Conservation (phyloP, 2,113 vertebrate genomes). For the Cryptotis parvus region DNA sequence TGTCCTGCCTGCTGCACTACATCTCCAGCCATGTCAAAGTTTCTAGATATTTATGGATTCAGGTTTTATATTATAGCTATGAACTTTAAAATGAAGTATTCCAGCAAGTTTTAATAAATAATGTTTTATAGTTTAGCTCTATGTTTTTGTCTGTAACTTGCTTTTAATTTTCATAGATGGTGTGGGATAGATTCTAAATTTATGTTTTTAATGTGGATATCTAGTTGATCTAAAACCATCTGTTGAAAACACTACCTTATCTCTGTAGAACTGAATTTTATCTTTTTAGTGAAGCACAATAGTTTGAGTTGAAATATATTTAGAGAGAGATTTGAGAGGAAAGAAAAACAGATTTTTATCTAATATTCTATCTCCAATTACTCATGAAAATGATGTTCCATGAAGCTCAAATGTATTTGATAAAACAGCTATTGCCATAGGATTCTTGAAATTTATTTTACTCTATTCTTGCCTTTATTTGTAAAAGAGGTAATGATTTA, state of each 20-base stretch:
- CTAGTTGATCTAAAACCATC: background rate
- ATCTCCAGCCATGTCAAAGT: background rate
- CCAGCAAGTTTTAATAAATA: background rate
- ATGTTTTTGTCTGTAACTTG: background rate
- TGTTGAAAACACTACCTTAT: background rate
- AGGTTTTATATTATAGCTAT: background rate
- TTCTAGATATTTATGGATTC: background rate
- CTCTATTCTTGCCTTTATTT: background rate
- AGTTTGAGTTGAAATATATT: no score
- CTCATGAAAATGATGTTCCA: background rate
- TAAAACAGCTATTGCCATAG: background rate
- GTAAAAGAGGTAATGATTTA: background rate
- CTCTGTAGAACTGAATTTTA: background rate
- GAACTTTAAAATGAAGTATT: background rate
- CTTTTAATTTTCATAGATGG: background rate
- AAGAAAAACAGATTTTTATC: background rate
- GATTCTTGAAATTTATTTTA: background rate
- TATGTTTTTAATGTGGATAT: background rate
- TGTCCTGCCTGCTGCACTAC: background rate
- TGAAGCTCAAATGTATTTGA: background rate
- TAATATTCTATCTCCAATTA: background rate
- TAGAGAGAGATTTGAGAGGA: no score
- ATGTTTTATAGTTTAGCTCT: background rate
- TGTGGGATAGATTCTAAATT: conserved; percentile 18
- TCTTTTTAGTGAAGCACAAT: background rate